Evolutionary conservation across 2,113 vertebrate species (phyloP), one percentile per base, ranked within the genome.

Genomic region (Cnemophilus loriae): DNA sequence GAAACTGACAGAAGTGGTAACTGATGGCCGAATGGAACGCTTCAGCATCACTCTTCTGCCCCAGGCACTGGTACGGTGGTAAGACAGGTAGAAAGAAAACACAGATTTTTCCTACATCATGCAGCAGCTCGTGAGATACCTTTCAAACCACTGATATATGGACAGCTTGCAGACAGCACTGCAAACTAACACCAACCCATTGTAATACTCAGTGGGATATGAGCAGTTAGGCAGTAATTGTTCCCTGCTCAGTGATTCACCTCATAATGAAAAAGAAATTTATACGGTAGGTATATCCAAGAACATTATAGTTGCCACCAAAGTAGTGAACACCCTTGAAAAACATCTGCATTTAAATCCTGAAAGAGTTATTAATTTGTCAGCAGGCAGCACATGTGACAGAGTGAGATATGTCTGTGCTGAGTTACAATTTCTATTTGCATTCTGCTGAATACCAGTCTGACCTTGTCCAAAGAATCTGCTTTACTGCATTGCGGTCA

Each of bases 381-480:
- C 65, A 93, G 65, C 41, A 85, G 61, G 81, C 53, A 79, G n/a
- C 0, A 0, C 68, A 63, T 69, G 57, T 93, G 95, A 83, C 87
- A 94, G 78, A 79, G 74, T 88, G 88, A 96, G 88, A 69, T 91
- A 90, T 39, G 67, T 82, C 88, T 85, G 59, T 57, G n/a, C 61
- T 92, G 78, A 95, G 57, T 88, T 95, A 93, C 2, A 12, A 49
- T 73, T 91, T 69, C 84, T 56, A 83, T 87, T 97, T 96, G 94
- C 78, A 80, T 96, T 95, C 87, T 79, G 85, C 87, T 93, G 84
- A 91, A 73, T 39, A 41, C 52, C 50, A 81, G 37, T 64, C 84
- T 94, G 88, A 97, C 88, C 90, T 97, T 93, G 82, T 85, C 90
- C 90, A 69, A 90, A 90, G 75, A 83, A 83, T 44, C 78, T 65